Evolutionary conservation across 1,140 invertebrate genomes (phyloP), one percentile per base, ranked within the genome.

Genomic region (Macrobrachium rosenbergii): DNA sequence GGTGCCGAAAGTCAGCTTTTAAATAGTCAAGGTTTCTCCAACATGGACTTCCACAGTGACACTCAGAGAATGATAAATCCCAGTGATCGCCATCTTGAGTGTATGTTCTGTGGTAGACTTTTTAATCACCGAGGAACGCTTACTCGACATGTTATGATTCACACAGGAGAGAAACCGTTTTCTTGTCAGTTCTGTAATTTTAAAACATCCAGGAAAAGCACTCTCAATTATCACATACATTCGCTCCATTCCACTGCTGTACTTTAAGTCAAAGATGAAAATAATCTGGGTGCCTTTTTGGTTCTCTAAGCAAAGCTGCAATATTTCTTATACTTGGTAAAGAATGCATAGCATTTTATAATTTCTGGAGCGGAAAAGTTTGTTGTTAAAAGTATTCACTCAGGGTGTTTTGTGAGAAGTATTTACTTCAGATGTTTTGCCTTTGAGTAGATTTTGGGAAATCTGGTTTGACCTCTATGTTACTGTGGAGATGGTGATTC

Each of bases 91-190:
- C 79, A 81, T 64, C 76, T 76, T n/a, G 82, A 76, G 82, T 83
- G 82, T 17, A 63, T 83, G 52, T 83, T 83, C 82, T 83, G 82
- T 59, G 82, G 82, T 16, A 69, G 82, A 21, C 11, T 60, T 12
- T 83, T 83, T 62, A 83, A 75, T 28, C 82, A 83, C 59, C 69
- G 82, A n/a, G 82, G 82, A 60, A 83, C 82, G 8, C 59, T 83
- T 28, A 83, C 82, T 7, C 69, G 82, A 62, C 82, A 83, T 59
- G 82, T 83, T 62, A 83, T 83, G 82, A 83, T 83, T 45, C 82
- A 83, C 72, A 83, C 82, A 10, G 82, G 82, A 6, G 82, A 83
- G 60, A 83, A 83, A 63, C 82, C 82, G 5, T 83, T 83, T 45
- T 28, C 72, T 11, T 83, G 82, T n/a, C 82, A 83, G 37, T 83